Conservation (phyloP, 2,888 invertebrate species). For the Melanargia galathea region DNA sequence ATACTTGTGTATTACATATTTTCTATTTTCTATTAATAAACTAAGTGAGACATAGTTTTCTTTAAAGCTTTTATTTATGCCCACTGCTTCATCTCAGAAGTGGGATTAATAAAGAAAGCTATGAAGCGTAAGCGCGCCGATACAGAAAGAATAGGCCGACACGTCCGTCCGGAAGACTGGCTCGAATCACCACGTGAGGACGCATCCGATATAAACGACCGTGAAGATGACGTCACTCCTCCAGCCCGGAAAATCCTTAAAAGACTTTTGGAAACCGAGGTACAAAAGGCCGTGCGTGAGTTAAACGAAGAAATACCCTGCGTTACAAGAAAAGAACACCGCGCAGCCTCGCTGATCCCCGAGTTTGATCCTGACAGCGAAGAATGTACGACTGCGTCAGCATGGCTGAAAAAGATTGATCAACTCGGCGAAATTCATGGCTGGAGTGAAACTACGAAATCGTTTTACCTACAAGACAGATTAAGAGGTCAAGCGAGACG, state of each 20-base stretch:
- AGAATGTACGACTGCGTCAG: constrained; percentile 29
- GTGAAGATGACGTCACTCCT: neutral
- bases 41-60: no score
- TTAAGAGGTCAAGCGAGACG: constrained; percentile 43
- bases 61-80: no score
- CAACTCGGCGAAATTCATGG: constrained; percentile 41
- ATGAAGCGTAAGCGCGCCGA: neutral
- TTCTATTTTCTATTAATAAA: no score
- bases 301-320: neutral
- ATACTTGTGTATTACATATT: no score
- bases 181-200: neutral
- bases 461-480: constrained; percentile 43
- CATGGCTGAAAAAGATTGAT: constrained; percentile 42
- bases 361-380: constrained; percentile 36
- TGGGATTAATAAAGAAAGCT: neutral
- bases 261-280: neutral
- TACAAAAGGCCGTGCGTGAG: neutral
- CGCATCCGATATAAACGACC: neutral
- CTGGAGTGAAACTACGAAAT: constrained; percentile 42
- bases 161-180: neutral
- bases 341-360: neutral
- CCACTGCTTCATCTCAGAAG: no score
- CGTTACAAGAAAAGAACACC: neutral
- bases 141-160: neutral
- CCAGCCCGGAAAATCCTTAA: neutral